A percentile compares a stretch with the other conserved stretches of the same genome.
Evolutionary conservation across 2,888 invertebrate species (phyloP).

Genomic region (Eucera pruinosa): DNA sequence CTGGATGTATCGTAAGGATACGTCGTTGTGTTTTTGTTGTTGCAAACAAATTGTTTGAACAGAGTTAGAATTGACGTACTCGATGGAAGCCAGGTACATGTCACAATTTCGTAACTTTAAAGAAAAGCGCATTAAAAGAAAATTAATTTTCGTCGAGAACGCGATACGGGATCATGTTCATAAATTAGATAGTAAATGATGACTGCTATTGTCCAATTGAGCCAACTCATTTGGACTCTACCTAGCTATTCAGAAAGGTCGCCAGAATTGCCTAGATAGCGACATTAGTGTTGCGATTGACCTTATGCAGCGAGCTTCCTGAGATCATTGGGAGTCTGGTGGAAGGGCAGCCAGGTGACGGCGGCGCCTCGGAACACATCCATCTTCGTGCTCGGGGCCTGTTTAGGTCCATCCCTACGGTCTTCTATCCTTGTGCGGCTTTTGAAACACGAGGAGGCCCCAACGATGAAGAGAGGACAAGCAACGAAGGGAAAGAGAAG

Average conservation of each 20-base stretch:
- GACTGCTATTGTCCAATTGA: no score
- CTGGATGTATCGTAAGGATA: background rate
- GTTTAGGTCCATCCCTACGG: slow-evolving; percentile 65
- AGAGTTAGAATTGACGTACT: no score
- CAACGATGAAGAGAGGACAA: slow-evolving; percentile 36
- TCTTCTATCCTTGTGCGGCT: slow-evolving; percentile 64
- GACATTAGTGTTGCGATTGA: slow-evolving; percentile 2
- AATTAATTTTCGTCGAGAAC: no score
- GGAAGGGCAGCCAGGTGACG: slow-evolving; percentile 78
- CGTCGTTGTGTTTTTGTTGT: background rate
- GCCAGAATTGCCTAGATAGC: background rate
- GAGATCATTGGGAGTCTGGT: slow-evolving; percentile 72
- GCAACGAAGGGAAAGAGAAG: slow-evolving; percentile 27
- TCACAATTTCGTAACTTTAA: no score
- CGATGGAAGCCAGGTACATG: no score
- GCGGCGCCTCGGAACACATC: slow-evolving; percentile 83
- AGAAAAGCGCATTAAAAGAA: no score
- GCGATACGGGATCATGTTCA: no score
- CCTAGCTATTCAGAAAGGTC: no score
- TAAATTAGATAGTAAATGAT: no score
- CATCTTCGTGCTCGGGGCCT: slow-evolving; percentile 77
- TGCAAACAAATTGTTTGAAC: background rate
- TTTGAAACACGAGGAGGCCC: slow-evolving; percentile 63
- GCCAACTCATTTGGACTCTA: no score
- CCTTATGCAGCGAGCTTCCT: slow-evolving; percentile 19